Evolutionary conservation across 2,888 invertebrate genomes (phyloP), one percentile per base, ranked within the genome.

Genomic region (Toxonevra muliebris): DNA sequence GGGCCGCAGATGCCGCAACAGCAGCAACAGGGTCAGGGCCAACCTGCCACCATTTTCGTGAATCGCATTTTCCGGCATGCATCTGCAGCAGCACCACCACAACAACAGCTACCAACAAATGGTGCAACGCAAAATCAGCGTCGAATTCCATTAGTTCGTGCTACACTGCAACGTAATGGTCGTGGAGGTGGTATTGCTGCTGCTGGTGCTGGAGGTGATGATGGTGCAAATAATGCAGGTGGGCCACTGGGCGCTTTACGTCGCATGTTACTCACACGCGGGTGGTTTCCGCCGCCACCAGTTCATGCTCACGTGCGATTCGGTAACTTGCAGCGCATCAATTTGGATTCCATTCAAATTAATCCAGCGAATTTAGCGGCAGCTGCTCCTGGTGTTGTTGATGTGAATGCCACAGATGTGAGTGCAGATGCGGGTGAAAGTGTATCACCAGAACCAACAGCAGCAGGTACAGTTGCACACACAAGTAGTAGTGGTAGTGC

Each of bases 241-340:
- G 74, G 76, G 55, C 79, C 79, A n/a, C 64, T 82, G 67, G 81
- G 79, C 52, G 79, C 79, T 64, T 71, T 81, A 71, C 76, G 84
- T 50, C 77, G 80, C 40, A 64, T 77, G 17, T 70, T 80, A 69
- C 64, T 76, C 71, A 76, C 80, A 68, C 67, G 75, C 69, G 75
- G 76, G 69, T 72, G 82, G 82, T 52, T 79, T 73, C 76, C 80
- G 70, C 80, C 69, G 73, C 71, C 80, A 69, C n/a, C 65, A 68
- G 58, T 75, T 65, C 74, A 69, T 70, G 73, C 78, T 52, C 81
- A 77, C 66, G 78, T 78, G 64, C 81, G 80, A 68, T 79, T 84
- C 65, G 77, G 80, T 54, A 84, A 83, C 70, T 75, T 85, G 76
- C 83, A 83, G 69, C 82, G 83, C 62, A 82, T 85, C 71, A 83